Percentiles rank a stretch among this genome's conserved stretches.
These are phyloP conservation scores for Eleutherodactylus coqui DNA, from an alignment of 2,797 vertebrate genomes.

Conservation along the genomic window DNA sequence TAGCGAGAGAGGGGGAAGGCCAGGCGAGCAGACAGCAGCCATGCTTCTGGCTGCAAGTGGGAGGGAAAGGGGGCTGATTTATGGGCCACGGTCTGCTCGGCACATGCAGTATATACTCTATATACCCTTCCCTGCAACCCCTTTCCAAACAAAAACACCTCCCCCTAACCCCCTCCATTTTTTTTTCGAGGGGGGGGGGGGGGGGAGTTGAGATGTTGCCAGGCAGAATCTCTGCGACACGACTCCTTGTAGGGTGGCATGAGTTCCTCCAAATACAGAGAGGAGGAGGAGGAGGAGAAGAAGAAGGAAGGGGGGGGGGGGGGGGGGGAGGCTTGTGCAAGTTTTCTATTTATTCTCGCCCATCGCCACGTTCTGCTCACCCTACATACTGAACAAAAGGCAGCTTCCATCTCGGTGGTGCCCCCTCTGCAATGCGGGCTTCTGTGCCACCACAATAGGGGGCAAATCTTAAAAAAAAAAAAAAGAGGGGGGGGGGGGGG, in stretches of 20 bases:
- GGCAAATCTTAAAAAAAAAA: too few species aligned
- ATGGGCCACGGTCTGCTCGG: slow-evolving; percentile 42
- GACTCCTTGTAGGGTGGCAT: slow-evolving; percentile 60
- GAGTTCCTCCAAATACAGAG: slow-evolving; percentile 30
- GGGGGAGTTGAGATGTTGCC: slow-evolving; percentile 60
- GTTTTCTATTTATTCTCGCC: slow-evolving; percentile 24
- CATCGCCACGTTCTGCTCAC: background rate
- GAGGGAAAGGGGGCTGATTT: slow-evolving; percentile 44
- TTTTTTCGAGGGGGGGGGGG: too few species aligned
- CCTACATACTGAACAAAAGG: background rate
- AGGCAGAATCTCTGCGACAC: slow-evolving; percentile 63
- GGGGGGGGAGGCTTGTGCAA: too few species aligned
- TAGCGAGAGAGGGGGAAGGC: too few species aligned
- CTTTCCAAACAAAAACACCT: slow-evolving; percentile 52
- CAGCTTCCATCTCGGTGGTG: too few species aligned
- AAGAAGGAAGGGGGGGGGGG: too few species aligned
- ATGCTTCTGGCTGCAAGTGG: slow-evolving; percentile 36
- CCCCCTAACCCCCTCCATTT: slow-evolving; percentile 45
- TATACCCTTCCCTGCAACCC: slow-evolving; percentile 38
- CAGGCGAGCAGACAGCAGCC: slow-evolving; percentile 52
- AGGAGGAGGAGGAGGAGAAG: too few species aligned
- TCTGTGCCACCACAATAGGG: background rate
- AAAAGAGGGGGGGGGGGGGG: too few species aligned
- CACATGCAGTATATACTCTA: slow-evolving; percentile 36
- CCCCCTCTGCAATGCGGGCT: slow-evolving; percentile 60